Base-by-base conservation (phyloP, 2,113 vertebrate genomes). In the Speoplatyrhinus poulsoni region DNA sequence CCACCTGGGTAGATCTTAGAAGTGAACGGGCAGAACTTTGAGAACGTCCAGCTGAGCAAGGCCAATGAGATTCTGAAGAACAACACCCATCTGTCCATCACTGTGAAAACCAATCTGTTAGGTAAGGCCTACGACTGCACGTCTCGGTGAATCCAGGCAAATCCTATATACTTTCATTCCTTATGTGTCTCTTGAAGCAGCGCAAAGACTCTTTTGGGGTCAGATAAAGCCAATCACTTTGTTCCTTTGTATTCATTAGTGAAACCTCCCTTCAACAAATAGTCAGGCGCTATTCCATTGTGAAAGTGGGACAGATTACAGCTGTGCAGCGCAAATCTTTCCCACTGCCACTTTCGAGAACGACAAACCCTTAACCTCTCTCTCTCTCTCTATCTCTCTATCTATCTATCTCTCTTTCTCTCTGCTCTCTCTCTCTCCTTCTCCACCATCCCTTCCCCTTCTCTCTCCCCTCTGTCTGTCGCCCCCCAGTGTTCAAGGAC, bases 31-130 rank as follows among this genome's bases (percentile, higher is more conserved):
- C 97, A 99, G 89, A 99, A 99, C 79, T 99, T 99, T 83, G 98
- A 99, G 93, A 99, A 98, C 61, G 96, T 99, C 85, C 97, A 96
- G 85, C 92, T 99, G 79, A 94, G 90, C 73, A 99, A 99, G 95
- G 98, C 96, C 89, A 96, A 96, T 70, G 98, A 99, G 93, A 99
- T 99, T 86, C 94, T 99, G 82, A 94, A 94, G 90, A 99, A 99
- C 93, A 99, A 99, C 90, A 99, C 98, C 33, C 98, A 99, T 87
- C 87, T 99, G 82, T 98, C 98, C 70, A 97, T 99, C 93, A 98
- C 97, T 96, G 98, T 99, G 95, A 99, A 99, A 95, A 99, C 97
- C 53, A 99, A 99, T 80, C 94, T 99, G 76, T 94, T 99, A 91
- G 98, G 98, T 99, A 90, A 92, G 89, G 69, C 48, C 47, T 1